phyloP scores from a whole-genome alignment of 2,113 vertebrate species.

The Podilymbus podiceps region DNA sequence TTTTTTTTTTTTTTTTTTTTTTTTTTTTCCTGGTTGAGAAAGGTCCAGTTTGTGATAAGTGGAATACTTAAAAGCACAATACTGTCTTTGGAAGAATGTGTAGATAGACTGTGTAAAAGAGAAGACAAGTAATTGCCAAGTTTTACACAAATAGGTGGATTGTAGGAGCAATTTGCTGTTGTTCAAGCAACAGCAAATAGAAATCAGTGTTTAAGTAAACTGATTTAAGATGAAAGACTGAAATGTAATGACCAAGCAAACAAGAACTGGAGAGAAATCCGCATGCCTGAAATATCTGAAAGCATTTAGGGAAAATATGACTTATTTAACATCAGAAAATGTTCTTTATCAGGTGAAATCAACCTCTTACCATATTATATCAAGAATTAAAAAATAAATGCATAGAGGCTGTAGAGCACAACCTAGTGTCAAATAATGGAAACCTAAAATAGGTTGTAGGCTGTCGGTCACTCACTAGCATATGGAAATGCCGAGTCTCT shows the following conservation, averaged over 20 bases:
- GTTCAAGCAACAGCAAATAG: background rate
- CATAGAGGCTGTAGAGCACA: background rate
- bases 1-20: background rate
- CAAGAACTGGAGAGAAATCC: background rate
- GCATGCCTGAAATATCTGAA: background rate
- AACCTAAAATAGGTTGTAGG: background rate
- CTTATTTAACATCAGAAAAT: background rate
- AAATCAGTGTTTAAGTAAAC: background rate
- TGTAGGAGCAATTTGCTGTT: background rate
- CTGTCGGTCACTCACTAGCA: background rate
- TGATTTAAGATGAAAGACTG: background rate
- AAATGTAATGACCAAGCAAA: background rate
- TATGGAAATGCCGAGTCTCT: background rate
- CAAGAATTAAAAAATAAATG: background rate
- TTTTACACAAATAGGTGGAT: background rate
- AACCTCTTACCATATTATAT: background rate
- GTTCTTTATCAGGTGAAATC: background rate
- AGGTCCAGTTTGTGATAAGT: background rate
- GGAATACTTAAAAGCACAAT: background rate
- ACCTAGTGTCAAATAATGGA: background rate
- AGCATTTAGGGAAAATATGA: background rate
- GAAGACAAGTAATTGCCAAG: background rate
- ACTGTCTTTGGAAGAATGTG: background rate
- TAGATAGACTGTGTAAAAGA: background rate
- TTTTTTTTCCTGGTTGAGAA: background rate